Evolutionary conservation across 2,797 vertebrate genomes (phyloP).

Genomic region (Eidolon dupreanum): DNA sequence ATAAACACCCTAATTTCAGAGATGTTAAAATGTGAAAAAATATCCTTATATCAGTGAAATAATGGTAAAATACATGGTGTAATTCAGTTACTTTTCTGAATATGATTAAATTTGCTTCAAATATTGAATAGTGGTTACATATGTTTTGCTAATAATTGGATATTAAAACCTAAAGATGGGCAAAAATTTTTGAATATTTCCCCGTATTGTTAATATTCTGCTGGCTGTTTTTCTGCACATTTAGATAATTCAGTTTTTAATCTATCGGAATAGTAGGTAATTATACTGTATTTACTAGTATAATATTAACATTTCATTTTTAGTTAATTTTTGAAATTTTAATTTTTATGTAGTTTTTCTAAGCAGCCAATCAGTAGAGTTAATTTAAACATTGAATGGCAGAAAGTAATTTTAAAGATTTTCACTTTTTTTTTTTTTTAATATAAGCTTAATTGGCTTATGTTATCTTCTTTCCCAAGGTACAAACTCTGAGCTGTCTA

Average conservation of each 20-base stretch:
- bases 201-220: not conserved
- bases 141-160: not conserved
- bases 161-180: not conserved
- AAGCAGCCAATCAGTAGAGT: not conserved
- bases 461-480: slow-evolving; percentile 85
- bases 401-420: slow-evolving; percentile 14
- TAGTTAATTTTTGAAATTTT: not conserved
- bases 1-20: slow-evolving; percentile 12
- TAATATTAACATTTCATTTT: not conserved
- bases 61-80: not conserved
- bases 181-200: not conserved
- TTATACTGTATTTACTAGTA: not conserved
- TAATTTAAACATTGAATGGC: slow-evolving; percentile 5
- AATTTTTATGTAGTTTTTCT: slow-evolving; percentile 15
- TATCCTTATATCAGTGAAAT: not conserved
- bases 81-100: not conserved
- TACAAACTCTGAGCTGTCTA: slow-evolving; percentile 97
- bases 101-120: slow-evolving; percentile 22
- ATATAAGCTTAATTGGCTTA: slow-evolving; percentile 12
- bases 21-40: slow-evolving; percentile 11
- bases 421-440: not conserved
- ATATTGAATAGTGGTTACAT: not conserved
- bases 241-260: not conserved
- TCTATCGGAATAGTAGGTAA: not conserved
- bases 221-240: not conserved